Conservation (phyloP, 2,797 vertebrate species). For the Carcharodon carcharias region DNA sequence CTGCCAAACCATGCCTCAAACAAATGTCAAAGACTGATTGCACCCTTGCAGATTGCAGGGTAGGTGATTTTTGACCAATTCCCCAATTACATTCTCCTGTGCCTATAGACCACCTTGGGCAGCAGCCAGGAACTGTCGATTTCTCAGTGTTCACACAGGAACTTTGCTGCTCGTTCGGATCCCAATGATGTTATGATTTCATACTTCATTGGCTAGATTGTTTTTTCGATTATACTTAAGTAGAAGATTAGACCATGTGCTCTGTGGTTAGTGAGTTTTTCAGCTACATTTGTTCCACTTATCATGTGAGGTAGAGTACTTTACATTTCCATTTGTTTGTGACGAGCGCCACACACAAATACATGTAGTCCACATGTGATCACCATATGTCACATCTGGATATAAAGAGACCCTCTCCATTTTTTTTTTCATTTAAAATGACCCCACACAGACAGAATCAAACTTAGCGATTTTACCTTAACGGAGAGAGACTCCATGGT, state of each 20-base stretch:
- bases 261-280: conserved; percentile 51
- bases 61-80: conserved; percentile 60
- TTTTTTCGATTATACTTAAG: conserved; percentile 43
- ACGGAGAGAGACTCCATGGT: neutral
- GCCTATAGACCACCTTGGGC: conserved; percentile 47
- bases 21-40: conserved; percentile 52
- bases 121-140: conserved; percentile 47
- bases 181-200: conserved; percentile 44
- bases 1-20: conserved; percentile 51
- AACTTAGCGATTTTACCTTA: conserved; percentile 53
- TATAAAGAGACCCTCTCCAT: conserved; percentile 46
- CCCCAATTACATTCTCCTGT: conserved; percentile 55
- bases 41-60: conserved; percentile 50
- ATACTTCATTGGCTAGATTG: conserved; percentile 42
- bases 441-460: conserved; percentile 59
- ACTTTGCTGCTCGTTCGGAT: conserved; percentile 39
- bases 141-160: conserved; percentile 45
- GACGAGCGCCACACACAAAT: conserved; percentile 48
- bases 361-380: conserved; percentile 60
- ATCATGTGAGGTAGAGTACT: conserved; percentile 45
- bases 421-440: conserved; percentile 50
- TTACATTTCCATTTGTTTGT: conserved; percentile 54
- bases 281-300: conserved; percentile 42
- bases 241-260: conserved; percentile 39
- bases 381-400: conserved; percentile 51